phyloP scores from a whole-genome alignment of 2,797 vertebrate species.

The Lophius americanus region DNA sequence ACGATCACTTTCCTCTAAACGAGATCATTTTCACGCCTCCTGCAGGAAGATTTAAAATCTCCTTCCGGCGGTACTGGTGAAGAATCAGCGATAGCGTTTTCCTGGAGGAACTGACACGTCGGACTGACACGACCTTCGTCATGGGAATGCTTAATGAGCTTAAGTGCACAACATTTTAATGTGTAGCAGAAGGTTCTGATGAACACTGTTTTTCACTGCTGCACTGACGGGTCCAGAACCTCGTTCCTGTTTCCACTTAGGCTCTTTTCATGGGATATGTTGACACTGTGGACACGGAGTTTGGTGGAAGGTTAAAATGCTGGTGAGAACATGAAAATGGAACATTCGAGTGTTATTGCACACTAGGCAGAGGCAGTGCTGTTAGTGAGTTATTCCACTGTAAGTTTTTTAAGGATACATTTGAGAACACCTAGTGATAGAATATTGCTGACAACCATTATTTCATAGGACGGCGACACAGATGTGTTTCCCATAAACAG shows the following conservation, averaged over 20 bases:
- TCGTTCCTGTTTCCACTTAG: neutral
- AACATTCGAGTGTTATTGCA: neutral
- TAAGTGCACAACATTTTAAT: no score
- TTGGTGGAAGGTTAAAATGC: conserved; percentile 21
- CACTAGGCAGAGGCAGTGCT: conserved; percentile 27
- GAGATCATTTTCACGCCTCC: no score
- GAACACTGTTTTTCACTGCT: neutral
- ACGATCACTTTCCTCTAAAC: no score
- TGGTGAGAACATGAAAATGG: conserved; percentile 40
- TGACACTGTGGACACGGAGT: conserved; percentile 11
- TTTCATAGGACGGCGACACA: conserved; percentile 17
- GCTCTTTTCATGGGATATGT: conserved; percentile 6
- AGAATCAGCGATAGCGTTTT: no score
- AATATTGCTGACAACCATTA: conserved; percentile 16
- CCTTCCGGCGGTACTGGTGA: no score
- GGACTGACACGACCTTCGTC: no score
- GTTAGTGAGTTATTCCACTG: neutral
- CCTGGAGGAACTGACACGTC: no score
- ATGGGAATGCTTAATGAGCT: no score
- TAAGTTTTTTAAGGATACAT: conserved; percentile 4
- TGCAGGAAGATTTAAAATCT: no score
- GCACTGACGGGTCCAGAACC: neutral
- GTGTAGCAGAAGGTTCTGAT: no score
- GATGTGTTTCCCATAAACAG: conserved; percentile 5
- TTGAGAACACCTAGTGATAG: conserved; percentile 28